These are phyloP conservation scores for Carcinoscorpius rotundicauda DNA, from an alignment of 1,140 invertebrate genomes.

Conservation along the genomic window DNA sequence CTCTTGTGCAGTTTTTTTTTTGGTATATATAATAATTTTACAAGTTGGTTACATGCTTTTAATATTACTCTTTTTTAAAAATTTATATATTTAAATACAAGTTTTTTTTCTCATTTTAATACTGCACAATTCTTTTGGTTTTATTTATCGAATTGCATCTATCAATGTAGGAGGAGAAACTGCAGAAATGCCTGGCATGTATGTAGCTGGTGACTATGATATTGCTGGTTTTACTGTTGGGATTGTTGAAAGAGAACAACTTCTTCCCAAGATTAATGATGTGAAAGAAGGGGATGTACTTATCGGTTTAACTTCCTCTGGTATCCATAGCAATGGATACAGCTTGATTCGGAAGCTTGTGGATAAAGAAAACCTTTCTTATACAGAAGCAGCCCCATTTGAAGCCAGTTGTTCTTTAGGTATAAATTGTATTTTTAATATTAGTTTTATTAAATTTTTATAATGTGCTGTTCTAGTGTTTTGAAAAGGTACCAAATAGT, in stretches of 20 bases:
- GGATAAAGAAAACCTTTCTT: constrained; percentile 46
- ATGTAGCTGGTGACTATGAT: constrained; percentile 74
- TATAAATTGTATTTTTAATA: constrained; percentile 18
- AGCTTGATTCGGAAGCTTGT: constrained; percentile 81
- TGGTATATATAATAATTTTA: too few relatives aligned
- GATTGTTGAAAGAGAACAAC: constrained; percentile 58
- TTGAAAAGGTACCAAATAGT: background rate
- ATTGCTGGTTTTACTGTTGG: constrained; percentile 91
- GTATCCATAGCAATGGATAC: constrained; percentile 93
- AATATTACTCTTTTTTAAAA: background rate
- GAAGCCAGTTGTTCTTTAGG: constrained; percentile 43
- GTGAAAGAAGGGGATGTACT: constrained; percentile 65
- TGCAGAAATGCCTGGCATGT: constrained; percentile 93
- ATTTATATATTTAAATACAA: background rate
- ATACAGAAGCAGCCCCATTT: constrained; percentile 63
- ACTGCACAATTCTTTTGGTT: background rate
- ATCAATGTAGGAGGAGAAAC: constrained; percentile 68
- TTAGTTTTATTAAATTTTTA: constrained; percentile 18
- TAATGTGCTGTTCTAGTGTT: background rate
- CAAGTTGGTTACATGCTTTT: constrained; percentile 1
- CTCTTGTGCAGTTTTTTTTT: too few relatives aligned
- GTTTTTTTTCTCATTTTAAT: constrained; percentile 2
- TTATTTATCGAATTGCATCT: constrained; percentile 1
- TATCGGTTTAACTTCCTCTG: constrained; percentile 75
- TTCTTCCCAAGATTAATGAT: constrained; percentile 56